Evolutionary conservation across 2,113 vertebrate species (phyloP).

Genomic region (Azemiops feae): DNA sequence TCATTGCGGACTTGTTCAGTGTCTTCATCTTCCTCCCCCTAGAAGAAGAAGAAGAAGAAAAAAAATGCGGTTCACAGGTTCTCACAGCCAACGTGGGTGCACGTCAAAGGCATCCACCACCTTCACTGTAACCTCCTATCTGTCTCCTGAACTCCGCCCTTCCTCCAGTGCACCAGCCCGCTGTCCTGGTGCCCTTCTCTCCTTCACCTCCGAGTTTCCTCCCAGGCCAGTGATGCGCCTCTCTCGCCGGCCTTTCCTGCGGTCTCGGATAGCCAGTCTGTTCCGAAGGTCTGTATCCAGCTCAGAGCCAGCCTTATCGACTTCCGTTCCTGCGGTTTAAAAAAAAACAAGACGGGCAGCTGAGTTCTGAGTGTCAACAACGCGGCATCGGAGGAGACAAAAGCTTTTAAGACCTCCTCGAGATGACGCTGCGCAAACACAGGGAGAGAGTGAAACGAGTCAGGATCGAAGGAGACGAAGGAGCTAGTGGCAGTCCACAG

Average conservation of each 20-base stretch:
- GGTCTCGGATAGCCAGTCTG: conserved; percentile 62
- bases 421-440: background rate
- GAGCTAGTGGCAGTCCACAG: background rate
- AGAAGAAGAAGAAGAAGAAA: background rate
- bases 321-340: background rate
- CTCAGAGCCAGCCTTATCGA: background rate
- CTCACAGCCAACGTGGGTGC: too few species aligned
- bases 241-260: conserved; percentile 68
- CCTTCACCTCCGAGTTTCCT: conserved; percentile 27
- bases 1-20: conserved; percentile 4
- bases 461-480: background rate
- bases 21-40: conserved; percentile 64
- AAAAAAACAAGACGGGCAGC: background rate
- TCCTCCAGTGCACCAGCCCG: too few species aligned
- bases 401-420: background rate
- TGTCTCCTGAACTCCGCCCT: background rate
- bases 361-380: background rate
- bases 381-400: background rate
- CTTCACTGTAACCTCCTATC: background rate
- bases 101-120: background rate
- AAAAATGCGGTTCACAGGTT: background rate
- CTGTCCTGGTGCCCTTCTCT: background rate
- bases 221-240: conserved; percentile 75
- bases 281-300: conserved; percentile 51
- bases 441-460: background rate